Evolutionary conservation across 1,140 invertebrate species (phyloP), one percentile per base, ranked within the genome.

Genomic region (Cataglyphis hispanica): DNA sequence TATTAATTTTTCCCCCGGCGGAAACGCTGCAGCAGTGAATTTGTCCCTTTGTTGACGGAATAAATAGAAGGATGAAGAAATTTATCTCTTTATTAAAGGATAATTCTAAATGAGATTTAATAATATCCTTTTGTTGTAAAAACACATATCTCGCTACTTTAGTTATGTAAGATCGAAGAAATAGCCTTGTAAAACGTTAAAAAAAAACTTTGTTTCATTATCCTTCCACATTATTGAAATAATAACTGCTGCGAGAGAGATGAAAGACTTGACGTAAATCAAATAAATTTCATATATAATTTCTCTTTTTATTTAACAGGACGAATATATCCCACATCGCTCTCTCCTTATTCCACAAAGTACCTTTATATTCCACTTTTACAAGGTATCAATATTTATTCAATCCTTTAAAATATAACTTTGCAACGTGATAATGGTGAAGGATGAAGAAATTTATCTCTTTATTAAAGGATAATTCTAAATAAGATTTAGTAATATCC

Each of bases 41-140:
- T 34, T 50, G 16, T 64, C 63, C n/a, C 22, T n/a, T 66, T 10
- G 37, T 60, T 61, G 60, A n/a, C 56, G 22, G 8, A 34, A 78
- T 22, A 60, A 22, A 46, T 22, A 77, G 1, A 13, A n/a, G 11
- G 5, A 78, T 25, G 46, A 63, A 77, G 19, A 31, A 58, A 7
- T 63, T 77, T 43, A 76, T n/a, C 58, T 22, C n/a, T n/a, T n/a
- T n/a, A n/a, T 66, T 78, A 34, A 31, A 31, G 34, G 46, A 31
- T 40, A 4, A 7, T 31, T 50, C 13, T 34, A 31, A 63, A 63
- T 63, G 25, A 37, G 6, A 7, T 16, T 46, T 67, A 31, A 66
- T 66, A 46, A 78, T 78, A 22, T 66, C 37, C 1, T 60, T n/a
- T 27, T 31, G 4, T 76, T 7, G 31, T 22, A 40, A 19, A 25